Evolutionary conservation across 2,797 vertebrate genomes (phyloP), one percentile per base, ranked within the genome.

Genomic region (Arrhamphus sclerolepis): DNA sequence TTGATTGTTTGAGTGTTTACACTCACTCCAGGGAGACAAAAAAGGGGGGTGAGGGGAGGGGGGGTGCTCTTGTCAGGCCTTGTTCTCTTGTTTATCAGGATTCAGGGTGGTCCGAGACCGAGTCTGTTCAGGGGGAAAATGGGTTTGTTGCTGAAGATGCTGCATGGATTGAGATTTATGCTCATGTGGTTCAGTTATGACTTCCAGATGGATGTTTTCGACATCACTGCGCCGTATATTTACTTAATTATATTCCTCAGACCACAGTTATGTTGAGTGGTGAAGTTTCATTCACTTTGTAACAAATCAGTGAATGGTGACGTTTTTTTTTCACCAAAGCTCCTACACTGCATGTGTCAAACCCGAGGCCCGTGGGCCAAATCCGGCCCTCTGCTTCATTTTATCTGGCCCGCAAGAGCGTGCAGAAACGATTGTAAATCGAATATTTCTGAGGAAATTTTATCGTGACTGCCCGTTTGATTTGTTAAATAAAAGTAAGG

Each of bases 1-100:
- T 59, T 62, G 48, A 46, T 19, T 60, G 64, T 80, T 73, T 57
- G 31, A 34, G 31, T 34, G 31, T 34, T 34, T 34, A 58, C 57
- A 13, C 49, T 49, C 40, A 18, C 24, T 26, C 55, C 21, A 44
- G 65, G 61, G 47, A 52, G 28, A 16, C 10, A 2, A 24, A 14
- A 28, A 5, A 22, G 18, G 14, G 24, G 14, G 43, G n/a, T 16
- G 7, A 4, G 19, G 50, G 13, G 18, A 9, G 20, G 1, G 41
- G n/a, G 6, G 54, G 2, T 8, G 28, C 16, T 5, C 29, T 10
- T 18, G 34, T 44, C n/a, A 19, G 19, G 38, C 44, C 34, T 42
- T 40, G 50, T 53, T 34, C 31, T 18, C 16, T 13, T 56, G 57
- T 26, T 62, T 63, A 71, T 20, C n/a, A 40, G 46, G 52, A 58